Evolutionary conservation across 1,140 invertebrate species (phyloP).

Genomic region (Drosophila sucinea): DNA sequence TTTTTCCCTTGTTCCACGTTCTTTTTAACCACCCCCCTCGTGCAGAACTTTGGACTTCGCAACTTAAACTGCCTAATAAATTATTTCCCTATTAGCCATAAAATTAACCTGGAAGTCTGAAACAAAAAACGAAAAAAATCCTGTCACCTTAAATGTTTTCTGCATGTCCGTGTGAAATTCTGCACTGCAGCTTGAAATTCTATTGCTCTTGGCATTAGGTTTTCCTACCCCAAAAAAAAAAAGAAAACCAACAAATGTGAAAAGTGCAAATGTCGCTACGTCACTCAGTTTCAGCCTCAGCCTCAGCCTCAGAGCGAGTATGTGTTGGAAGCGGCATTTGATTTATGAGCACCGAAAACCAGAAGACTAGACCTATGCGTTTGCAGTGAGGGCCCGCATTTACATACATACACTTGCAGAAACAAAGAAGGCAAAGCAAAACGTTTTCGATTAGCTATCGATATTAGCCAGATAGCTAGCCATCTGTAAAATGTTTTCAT

Average conservation of each 20-base stretch:
- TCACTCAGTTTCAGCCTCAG: slow-evolving; percentile 2
- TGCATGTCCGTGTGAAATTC: not conserved
- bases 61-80: no score
- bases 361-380: not conserved
- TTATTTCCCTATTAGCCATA: no score
- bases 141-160: slow-evolving; percentile 1
- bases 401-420: not conserved
- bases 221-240: not conserved
- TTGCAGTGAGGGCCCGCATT: not conserved
- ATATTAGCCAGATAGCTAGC: no score
- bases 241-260: not conserved
- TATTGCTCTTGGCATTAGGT: not conserved
- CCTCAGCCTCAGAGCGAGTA: not conserved
- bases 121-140: not conserved
- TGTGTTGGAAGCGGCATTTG: slow-evolving; percentile 31
- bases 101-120: not conserved
- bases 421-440: not conserved
- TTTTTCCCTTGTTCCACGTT: no score
- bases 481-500: no score
- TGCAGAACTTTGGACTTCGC: no score
- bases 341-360: slow-evolving; percentile 56
- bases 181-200: not conserved
- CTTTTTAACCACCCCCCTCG: no score
- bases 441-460: no score
- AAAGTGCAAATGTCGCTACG: slow-evolving; percentile 4